These are phyloP conservation scores for Drosophila navojoa DNA, from an alignment of 1,140 invertebrate species.

Conservation along the genomic window DNA sequence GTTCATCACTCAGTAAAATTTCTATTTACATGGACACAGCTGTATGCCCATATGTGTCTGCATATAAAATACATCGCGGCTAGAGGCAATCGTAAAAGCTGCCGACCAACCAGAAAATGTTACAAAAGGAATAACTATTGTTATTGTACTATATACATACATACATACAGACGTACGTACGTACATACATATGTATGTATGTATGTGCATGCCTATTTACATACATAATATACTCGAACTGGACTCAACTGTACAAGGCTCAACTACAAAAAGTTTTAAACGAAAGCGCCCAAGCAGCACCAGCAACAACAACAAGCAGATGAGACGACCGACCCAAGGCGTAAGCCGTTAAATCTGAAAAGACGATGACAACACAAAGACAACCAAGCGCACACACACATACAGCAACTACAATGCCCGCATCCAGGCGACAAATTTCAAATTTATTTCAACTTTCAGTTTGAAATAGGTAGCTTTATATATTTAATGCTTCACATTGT, in stretches of 20 bases:
- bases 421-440: conserved; percentile 36
- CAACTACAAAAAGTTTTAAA: conserved; percentile 46
- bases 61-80: not conserved
- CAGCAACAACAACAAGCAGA: conserved; percentile 20
- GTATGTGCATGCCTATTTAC: conserved; percentile 54
- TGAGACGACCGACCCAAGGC: conserved; percentile 27
- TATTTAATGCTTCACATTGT: no score
- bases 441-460: not conserved
- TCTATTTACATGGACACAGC: no score
- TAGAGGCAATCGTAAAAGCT: not conserved
- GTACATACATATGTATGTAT: not conserved
- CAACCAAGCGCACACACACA: conserved; percentile 20
- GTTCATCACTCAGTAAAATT: no score
- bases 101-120: conserved; percentile 8
- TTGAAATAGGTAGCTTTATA: not conserved
- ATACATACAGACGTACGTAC: conserved; percentile 25
- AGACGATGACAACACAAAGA: conserved; percentile 47
- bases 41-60: no score
- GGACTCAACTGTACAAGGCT: conserved; percentile 61
- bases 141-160: conserved; percentile 28
- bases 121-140: conserved; percentile 27
- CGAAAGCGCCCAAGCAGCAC: conserved; percentile 44
- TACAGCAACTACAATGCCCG: conserved; percentile 5
- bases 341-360: conserved; percentile 49
- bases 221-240: conserved; percentile 61